These are phyloP conservation scores for Neodontobutis hainanensis DNA, from an alignment of 2,113 vertebrate genomes.

Conservation along the genomic window DNA sequence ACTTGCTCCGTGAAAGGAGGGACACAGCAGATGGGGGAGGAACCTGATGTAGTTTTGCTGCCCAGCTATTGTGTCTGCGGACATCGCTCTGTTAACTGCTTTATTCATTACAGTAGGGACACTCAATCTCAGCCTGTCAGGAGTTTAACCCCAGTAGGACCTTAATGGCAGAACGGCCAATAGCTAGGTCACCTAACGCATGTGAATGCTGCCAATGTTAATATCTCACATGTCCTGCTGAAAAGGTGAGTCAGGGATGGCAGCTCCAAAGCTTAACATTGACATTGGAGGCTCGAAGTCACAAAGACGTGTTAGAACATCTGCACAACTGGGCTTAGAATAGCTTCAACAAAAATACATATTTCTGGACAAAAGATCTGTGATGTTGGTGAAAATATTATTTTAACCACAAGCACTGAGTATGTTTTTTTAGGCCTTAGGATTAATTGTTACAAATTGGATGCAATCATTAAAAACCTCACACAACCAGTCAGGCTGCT, in stretches of 20 bases:
- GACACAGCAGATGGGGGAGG: not conserved
- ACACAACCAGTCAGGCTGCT: conserved; percentile 3
- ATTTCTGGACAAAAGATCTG: too few relatives aligned
- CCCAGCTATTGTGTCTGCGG: not conserved
- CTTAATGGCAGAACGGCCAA: conserved; percentile 27
- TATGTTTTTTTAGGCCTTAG: conserved; percentile 51
- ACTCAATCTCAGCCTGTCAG: conserved; percentile 27
- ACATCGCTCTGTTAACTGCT: not conserved
- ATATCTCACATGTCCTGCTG: not conserved
- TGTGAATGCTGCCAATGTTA: conserved; percentile 21
- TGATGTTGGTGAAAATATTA: too few relatives aligned
- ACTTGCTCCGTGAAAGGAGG: conserved; percentile 1
- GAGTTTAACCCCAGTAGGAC: conserved; percentile 22
- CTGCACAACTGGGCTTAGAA: not conserved
- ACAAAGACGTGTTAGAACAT: not conserved
- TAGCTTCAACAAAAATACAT: not conserved
- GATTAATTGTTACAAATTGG: conserved; percentile 50
- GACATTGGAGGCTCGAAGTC: not conserved
- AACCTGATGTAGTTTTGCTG: conserved; percentile 4
- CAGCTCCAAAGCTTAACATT: not conserved
- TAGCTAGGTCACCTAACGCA: conserved; percentile 7
- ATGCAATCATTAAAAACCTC: conserved; percentile 40
- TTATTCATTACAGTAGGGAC: conserved; percentile 27
- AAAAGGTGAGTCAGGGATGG: too few relatives aligned
- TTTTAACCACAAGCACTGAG: conserved; percentile 2